A percentile compares a stretch with the other conserved stretches of the same genome.
These are phyloP conservation scores for Stenolophus ochropezus DNA, from an alignment of 2,888 invertebrate genomes.

Conservation along the genomic window DNA sequence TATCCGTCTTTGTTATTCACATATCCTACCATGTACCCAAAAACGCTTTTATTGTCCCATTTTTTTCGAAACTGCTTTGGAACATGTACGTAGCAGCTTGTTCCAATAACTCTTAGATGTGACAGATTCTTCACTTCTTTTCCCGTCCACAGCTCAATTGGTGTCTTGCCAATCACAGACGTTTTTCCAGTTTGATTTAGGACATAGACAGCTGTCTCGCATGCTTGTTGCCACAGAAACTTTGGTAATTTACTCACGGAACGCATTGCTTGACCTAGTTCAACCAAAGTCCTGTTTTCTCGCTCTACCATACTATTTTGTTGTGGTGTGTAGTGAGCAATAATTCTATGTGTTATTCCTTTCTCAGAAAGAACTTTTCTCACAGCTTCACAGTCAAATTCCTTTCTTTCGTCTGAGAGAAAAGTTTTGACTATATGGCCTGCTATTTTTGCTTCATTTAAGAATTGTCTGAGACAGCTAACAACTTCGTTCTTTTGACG, in stretches of 20 bases:
- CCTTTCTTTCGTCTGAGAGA: background rate
- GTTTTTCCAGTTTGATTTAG: slow-evolving; percentile 61
- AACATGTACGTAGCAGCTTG: slow-evolving; percentile 60
- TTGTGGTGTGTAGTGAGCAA: background rate
- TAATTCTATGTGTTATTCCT: background rate
- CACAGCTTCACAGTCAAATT: background rate
- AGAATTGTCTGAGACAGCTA: background rate
- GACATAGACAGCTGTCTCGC: slow-evolving; percentile 61
- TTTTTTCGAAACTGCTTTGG: slow-evolving; percentile 60
- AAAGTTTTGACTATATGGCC: background rate
- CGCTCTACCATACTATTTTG: slow-evolving; percentile 8
- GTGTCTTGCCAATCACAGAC: slow-evolving; percentile 45
- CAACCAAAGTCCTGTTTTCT: background rate
- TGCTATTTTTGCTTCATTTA: background rate
- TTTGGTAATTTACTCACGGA: slow-evolving; percentile 51
- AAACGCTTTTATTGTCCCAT: slow-evolving; percentile 52
- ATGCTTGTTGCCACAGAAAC: slow-evolving; percentile 62
- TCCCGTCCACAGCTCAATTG: slow-evolving; percentile 61
- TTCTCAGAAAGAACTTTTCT: background rate
- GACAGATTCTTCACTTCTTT: slow-evolving; percentile 55
- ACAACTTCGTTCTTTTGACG: background rate
- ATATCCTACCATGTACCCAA: slow-evolving; percentile 39
- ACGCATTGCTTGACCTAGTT: slow-evolving; percentile 22
- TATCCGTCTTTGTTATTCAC: slow-evolving; percentile 55
- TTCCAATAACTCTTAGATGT: slow-evolving; percentile 62